Evolutionary conservation across 2,888 invertebrate genomes (phyloP), one percentile per base, ranked within the genome.

Genomic region (Craniophora ligustri): DNA sequence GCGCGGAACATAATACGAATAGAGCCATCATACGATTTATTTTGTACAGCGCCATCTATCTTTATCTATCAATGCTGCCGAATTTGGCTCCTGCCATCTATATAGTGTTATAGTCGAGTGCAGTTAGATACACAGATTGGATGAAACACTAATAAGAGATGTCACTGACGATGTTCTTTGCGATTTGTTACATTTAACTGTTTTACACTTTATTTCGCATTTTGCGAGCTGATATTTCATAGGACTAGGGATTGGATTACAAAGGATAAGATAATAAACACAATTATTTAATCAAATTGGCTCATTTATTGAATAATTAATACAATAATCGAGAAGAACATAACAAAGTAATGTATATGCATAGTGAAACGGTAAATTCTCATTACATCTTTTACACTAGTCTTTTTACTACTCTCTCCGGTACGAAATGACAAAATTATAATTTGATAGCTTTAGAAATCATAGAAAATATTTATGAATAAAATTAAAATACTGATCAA

Each of bases 341-440:
- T 70, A 61, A 69, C 58, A 72, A 65, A 57, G 55, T 62, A 30
- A 62, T 68, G 56, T 69, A n/a, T n/a, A n/a, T 47, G 67, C 56
- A 64, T 65, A 49, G 50, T 45, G 48, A 66, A 50, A 64, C 30
- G 11, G 50, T 64, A 57, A 57, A 41, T 50, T 19, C 10, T 42
- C 35, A 61, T 46, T 42, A 57, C 53, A 53, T 26, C 50, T 23
- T 42, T 49, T 60, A 40, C 57, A 66, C 78, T 85, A 89, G 87
- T 88, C 87, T 89, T 87, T 72, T 81, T 79, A 67, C 81, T 82
- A 85, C 82, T 89, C 88, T 90, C 89, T 88, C 89, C 84, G 75
- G 76, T 67, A 72, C 57, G 56, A 55, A 44, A 54, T 54, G 50
- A 50, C 16, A 39, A 54, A 41, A 50, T 53, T 48, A 35, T 38